Percentiles rank a stretch among this genome's conserved stretches.
These are phyloP conservation scores for Girardinichthys multiradiatus DNA, from an alignment of 2,113 vertebrate genomes.

Conservation along the genomic window DNA sequence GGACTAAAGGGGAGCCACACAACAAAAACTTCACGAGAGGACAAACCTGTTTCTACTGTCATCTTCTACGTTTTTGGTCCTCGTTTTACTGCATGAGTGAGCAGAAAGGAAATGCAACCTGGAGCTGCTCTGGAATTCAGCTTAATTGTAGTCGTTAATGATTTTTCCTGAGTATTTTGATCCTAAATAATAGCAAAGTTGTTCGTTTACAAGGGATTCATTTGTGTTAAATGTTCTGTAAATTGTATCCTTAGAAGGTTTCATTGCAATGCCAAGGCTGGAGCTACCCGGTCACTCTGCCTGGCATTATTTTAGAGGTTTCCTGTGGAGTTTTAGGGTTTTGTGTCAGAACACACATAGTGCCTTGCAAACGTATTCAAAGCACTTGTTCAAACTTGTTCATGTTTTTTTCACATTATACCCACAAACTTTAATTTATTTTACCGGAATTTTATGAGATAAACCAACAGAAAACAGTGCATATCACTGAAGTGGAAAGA, in stretches of 20 bases:
- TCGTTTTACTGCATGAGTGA: conserved; percentile 31
- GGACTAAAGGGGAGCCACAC: conserved; percentile 54
- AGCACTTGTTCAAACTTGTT: neutral
- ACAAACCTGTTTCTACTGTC: conserved; percentile 33
- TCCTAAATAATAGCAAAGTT: neutral
- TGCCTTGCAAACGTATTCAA: neutral
- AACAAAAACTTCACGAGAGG: conserved; percentile 26
- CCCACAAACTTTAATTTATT: too few species aligned
- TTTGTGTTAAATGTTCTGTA: neutral
- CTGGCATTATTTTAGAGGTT: conserved; percentile 6
- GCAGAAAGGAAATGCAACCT: neutral
- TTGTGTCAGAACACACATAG: neutral
- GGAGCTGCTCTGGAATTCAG: neutral
- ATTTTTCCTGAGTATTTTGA: neutral
- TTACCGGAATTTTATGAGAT: neutral
- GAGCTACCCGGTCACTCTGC: neutral
- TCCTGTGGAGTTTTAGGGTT: neutral
- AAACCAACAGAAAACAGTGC: neutral
- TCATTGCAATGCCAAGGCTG: neutral
- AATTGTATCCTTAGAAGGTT: neutral
- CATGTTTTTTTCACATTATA: too few species aligned
- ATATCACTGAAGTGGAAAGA: neutral
- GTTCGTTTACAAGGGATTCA: neutral
- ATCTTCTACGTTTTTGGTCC: conserved; percentile 26
- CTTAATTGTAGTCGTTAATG: neutral